Percentiles rank a stretch among this genome's conserved stretches.
Conservation (phyloP, 2,888 invertebrate genomes). For the Plebejus argus region DNA sequence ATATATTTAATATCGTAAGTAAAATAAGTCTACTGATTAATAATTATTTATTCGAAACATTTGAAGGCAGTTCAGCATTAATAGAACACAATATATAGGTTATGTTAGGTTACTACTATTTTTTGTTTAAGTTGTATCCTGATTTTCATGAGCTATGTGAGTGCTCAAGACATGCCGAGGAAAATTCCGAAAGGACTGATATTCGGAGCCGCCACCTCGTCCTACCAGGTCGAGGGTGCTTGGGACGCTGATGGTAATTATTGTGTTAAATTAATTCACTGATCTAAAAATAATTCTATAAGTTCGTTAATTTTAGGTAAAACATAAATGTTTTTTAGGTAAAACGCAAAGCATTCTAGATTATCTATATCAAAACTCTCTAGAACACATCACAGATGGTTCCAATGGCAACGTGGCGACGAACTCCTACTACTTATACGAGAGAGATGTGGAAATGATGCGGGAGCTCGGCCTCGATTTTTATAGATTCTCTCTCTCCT, state of each 20-base stretch:
- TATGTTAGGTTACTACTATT: neutral
- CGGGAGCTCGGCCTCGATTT: conserved; percentile 47
- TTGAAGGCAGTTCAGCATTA: neutral
- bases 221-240: conserved; percentile 75
- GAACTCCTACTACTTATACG: conserved; percentile 79
- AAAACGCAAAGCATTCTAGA: conserved; percentile 23
- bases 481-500: conserved; percentile 82
- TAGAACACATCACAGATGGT: conserved; percentile 51
- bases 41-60: neutral
- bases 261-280: conserved; percentile 36
- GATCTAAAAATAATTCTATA: neutral
- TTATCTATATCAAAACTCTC: neutral
- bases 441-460: conserved; percentile 63
- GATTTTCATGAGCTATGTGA: too few relatives aligned
- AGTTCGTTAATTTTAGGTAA: neutral
- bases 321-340: neutral
- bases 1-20: neutral
- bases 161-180: conserved; percentile 32
- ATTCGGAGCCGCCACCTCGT: conserved; percentile 55
- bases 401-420: conserved; percentile 80
- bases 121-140: neutral
- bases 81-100: too few relatives aligned
- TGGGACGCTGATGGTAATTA: conserved; percentile 68
- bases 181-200: conserved; percentile 49
- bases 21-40: neutral